Evolutionary conservation across 2,113 vertebrate species (phyloP).

Genomic region (Agelaius phoeniceus): DNA sequence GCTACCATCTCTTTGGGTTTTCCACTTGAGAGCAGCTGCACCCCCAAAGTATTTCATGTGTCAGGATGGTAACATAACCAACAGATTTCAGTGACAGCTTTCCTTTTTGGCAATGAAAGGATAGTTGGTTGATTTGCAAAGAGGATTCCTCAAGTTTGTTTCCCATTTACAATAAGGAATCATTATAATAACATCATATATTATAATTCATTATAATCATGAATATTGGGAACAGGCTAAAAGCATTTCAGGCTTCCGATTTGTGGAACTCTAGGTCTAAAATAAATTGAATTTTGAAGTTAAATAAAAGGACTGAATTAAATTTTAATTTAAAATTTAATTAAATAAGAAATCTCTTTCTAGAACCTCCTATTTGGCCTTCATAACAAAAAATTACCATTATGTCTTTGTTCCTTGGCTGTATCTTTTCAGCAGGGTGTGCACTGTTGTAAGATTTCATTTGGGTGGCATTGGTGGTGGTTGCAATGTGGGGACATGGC

Average conservation of each 20-base stretch:
- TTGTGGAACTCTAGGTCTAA: background rate
- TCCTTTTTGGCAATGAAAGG: background rate
- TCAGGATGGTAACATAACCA: background rate
- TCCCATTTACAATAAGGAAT: background rate
- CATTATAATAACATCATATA: too few species aligned
- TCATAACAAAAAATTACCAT: background rate
- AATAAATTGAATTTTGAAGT: background rate
- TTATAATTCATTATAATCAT: background rate
- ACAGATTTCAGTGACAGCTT: background rate
- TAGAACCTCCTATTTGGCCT: background rate
- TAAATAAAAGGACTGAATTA: background rate
- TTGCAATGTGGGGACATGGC: background rate
- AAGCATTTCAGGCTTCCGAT: background rate
- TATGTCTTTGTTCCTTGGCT: background rate
- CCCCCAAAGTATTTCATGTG: background rate
- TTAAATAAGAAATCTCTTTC: background rate
- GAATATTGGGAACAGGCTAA: background rate
- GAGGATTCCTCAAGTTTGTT: background rate
- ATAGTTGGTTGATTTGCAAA: background rate
- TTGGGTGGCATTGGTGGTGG: background rate
- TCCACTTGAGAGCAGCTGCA: background rate
- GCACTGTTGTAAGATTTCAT: background rate
- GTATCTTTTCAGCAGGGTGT: background rate
- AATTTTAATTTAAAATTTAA: background rate
- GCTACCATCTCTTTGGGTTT: background rate